These are phyloP conservation scores for Macquaria ambigua DNA, from an alignment of 2,113 vertebrate genomes.

Conservation along the genomic window DNA sequence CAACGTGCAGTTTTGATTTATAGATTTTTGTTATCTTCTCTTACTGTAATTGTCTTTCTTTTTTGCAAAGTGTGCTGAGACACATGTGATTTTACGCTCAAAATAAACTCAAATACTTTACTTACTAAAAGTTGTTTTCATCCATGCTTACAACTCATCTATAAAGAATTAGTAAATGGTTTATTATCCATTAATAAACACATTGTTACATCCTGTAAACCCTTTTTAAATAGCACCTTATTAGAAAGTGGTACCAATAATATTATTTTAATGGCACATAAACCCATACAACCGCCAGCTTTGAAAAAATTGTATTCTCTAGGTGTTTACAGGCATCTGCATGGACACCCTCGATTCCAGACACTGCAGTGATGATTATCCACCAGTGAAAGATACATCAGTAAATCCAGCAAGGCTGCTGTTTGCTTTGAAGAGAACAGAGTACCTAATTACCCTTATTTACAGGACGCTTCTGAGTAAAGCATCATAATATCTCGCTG, in stretches of 20 bases:
- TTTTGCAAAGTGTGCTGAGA: background rate
- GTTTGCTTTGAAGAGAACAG: conserved; percentile 78
- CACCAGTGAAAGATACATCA: conserved; percentile 59
- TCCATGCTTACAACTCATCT: background rate
- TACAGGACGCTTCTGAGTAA: conserved; percentile 71
- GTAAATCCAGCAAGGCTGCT: conserved; percentile 64
- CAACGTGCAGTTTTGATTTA: background rate
- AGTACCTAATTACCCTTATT: conserved; percentile 78
- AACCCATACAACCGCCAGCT: conserved; percentile 21
- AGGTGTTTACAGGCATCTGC: conserved; percentile 51
- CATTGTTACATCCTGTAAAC: background rate
- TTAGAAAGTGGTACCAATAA: background rate
- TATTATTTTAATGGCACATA: conserved; percentile 23
- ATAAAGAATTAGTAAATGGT: background rate
- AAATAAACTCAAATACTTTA: background rate
- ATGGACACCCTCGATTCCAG: conserved; percentile 47
- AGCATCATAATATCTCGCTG: conserved; percentile 55
- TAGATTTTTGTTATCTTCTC: background rate
- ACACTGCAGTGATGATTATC: conserved; percentile 55
- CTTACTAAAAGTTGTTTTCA: background rate
- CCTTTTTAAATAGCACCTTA: background rate
- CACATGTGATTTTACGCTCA: no score
- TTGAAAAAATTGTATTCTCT: conserved; percentile 24
- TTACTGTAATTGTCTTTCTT: background rate
- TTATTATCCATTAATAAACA: background rate